Conservation (phyloP, 2,113 vertebrate genomes). For the Anas platyrhynchos region DNA sequence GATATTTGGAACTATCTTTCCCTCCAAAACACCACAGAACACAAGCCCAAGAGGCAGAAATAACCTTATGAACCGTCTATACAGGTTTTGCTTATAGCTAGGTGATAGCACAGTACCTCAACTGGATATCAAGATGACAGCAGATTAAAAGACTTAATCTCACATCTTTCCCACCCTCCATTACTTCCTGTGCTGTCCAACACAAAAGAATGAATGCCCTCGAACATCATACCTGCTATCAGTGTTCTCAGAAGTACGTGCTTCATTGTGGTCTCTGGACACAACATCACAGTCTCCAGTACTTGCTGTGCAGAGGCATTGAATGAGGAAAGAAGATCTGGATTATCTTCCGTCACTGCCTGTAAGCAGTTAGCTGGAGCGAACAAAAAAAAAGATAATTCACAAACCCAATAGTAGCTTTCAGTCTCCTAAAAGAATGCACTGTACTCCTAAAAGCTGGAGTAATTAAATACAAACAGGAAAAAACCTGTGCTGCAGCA, state of each 20-base stretch:
- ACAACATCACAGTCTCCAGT: conserved; percentile 84
- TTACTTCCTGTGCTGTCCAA: neutral
- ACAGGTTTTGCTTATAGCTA: neutral
- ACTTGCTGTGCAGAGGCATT: conserved; percentile 74
- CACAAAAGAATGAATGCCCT: neutral
- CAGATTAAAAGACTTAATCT: neutral
- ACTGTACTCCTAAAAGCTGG: neutral
- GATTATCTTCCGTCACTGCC: conserved; percentile 94
- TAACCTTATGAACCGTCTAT: neutral
- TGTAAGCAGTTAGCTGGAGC: conserved; percentile 92
- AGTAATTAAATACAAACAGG: neutral
- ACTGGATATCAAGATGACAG: fast-evolving
- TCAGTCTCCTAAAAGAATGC: neutral
- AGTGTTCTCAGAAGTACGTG: conserved; percentile 86
- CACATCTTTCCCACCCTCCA: neutral
- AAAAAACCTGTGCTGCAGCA: neutral
- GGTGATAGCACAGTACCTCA: neutral
- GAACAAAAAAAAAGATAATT: conserved; percentile 14
- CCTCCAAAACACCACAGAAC: neutral
- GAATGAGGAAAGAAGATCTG: conserved; percentile 86
- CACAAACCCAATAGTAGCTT: neutral
- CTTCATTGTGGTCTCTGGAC: conserved; percentile 81
- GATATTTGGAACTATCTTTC: neutral
- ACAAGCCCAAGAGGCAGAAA: neutral
- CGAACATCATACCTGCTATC: conserved; percentile 81